phyloP scores from a whole-genome alignment of 2,113 vertebrate species.

The Salvelinus alpinus region DNA sequence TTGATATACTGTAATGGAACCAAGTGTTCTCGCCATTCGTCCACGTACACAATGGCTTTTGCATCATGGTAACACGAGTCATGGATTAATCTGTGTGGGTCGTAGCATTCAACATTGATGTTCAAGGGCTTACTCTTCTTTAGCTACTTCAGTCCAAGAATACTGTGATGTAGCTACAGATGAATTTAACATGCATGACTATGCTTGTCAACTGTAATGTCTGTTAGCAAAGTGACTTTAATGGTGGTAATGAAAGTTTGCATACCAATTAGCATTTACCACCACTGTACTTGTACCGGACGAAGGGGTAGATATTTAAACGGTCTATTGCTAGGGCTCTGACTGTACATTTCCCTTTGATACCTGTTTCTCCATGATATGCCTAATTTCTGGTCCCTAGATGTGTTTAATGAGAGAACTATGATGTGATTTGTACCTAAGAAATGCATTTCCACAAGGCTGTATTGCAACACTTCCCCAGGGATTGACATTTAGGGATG shows the following conservation, averaged over 20 bases:
- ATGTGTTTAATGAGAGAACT: constrained; percentile 32
- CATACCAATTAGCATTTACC: constrained; percentile 4
- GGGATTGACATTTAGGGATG: not conserved
- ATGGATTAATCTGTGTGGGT: no score
- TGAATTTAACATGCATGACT: no score
- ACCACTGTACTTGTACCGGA: constrained; percentile 16
- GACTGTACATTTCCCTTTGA: constrained; percentile 32
- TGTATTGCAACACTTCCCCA: not conserved
- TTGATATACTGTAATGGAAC: no score
- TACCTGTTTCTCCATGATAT: constrained; percentile 42
- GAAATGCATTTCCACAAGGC: not conserved
- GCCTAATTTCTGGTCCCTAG: constrained; percentile 33
- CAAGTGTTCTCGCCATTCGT: no score
- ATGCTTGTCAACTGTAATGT: not conserved
- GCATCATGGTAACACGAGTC: no score
- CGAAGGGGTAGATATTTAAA: constrained; percentile 28
- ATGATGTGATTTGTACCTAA: constrained; percentile 2
- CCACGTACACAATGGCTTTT: no score
- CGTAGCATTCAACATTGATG: no score
- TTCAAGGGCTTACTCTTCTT: no score
- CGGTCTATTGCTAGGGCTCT: constrained; percentile 16
- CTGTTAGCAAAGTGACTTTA: constrained; percentile 11
- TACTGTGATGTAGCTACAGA: no score
- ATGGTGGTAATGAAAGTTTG: not conserved
- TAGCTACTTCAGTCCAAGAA: no score